A percentile compares a stretch with the other conserved stretches of the same genome.
Evolutionary conservation across 1,140 invertebrate genomes (phyloP).

Genomic region (Proctacanthus coquilletti): DNA sequence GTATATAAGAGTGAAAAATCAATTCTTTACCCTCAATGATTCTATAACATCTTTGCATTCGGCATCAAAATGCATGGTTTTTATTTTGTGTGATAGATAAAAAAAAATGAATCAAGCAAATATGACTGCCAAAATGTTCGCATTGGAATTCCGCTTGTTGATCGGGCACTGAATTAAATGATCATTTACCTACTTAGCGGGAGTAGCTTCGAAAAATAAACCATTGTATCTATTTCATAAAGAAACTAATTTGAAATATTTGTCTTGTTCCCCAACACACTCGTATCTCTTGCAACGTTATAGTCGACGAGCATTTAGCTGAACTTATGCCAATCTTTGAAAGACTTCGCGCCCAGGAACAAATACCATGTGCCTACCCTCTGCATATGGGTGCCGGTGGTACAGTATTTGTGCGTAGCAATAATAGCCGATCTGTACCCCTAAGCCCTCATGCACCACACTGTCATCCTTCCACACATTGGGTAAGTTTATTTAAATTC

Average conservation of each 20-base stretch:
- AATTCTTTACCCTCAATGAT: no score
- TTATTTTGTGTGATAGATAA: no score
- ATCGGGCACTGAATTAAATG: not conserved
- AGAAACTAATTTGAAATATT: no score
- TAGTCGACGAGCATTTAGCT: conserved; percentile 84
- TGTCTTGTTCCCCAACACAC: not conserved
- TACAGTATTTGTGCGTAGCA: conserved; percentile 29
- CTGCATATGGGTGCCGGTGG: conserved; percentile 54
- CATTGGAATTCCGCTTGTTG: no score
- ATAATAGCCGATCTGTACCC: conserved; percentile 28
- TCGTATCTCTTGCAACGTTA: conserved; percentile 4
- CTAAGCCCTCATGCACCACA: conserved; percentile 30
- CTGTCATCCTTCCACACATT: conserved; percentile 47
- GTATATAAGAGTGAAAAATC: no score
- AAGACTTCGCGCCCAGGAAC: conserved; percentile 71
- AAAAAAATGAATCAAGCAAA: no score
- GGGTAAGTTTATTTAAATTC: conserved; percentile 32
- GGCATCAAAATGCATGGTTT: no score
- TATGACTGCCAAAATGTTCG: no score
- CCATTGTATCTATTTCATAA: no score
- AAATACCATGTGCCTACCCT: conserved; percentile 72
- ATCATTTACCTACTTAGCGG: conserved; percentile 2
- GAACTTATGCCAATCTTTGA: conserved; percentile 88
- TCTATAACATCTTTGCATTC: no score
- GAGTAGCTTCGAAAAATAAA: no score